Percentiles rank a stretch among this genome's conserved stretches.
Evolutionary conservation across 2,113 vertebrate species (phyloP).

Genomic region (Ochotona curzoniae): DNA sequence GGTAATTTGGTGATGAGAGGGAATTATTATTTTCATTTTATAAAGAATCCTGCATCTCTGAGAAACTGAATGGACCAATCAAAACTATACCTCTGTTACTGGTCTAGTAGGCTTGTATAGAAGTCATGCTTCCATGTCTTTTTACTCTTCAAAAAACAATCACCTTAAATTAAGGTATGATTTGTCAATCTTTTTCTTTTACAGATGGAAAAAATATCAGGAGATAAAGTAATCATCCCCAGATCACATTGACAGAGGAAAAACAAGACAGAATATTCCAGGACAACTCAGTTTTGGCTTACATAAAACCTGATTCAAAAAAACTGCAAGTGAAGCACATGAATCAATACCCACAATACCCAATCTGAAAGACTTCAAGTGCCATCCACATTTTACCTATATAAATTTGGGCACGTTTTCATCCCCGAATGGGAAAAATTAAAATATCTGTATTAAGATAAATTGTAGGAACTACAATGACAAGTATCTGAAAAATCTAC

Average conservation of each 20-base stretch:
- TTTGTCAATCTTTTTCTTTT: background rate
- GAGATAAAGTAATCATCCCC: background rate
- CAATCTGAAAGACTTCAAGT: background rate
- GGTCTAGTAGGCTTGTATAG: background rate
- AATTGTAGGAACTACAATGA: background rate
- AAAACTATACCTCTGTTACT: background rate
- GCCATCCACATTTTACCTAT: background rate
- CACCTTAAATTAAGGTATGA: background rate
- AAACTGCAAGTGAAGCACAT: background rate
- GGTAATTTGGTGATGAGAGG: background rate
- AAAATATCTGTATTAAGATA: background rate
- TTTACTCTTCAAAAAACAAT: background rate
- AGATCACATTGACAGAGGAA: background rate
- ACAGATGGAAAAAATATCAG: conserved; percentile 38
- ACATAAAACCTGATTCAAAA: background rate
- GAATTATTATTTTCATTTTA: conserved; percentile 17
- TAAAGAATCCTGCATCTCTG: background rate
- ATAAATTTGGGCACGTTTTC: background rate
- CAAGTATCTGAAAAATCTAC: background rate
- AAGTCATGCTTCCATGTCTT: background rate
- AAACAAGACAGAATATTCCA: background rate
- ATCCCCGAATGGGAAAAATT: background rate
- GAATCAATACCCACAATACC: background rate
- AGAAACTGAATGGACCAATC: background rate
- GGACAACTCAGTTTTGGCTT: background rate